Conservation (phyloP, 2,888 invertebrate species). For the Netelia melanura region DNA sequence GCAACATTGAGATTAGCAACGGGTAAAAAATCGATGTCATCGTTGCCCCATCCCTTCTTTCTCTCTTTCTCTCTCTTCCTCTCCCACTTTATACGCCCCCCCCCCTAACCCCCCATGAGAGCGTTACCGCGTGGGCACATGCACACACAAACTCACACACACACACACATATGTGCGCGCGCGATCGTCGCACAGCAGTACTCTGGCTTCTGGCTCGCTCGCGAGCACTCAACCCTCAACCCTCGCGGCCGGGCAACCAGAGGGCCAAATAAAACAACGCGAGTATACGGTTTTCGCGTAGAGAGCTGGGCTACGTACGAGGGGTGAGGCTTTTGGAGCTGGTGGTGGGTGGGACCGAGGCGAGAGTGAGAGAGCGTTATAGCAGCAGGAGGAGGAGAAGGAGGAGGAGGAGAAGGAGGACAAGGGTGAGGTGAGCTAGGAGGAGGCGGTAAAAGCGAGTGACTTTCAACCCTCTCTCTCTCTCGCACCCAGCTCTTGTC, state of each 20-base stretch:
- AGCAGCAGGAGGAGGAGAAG: conserved; percentile 1
- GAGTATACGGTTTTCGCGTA: conserved; percentile 77
- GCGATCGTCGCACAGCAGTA: conserved; percentile 34
- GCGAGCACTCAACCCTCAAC: conserved; percentile 74
- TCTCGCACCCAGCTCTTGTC: conserved; percentile 33
- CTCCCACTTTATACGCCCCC: conserved; percentile 38
- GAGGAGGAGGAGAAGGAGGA: conserved; percentile 66
- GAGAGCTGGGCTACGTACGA: conserved; percentile 21
- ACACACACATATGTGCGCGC: background rate
- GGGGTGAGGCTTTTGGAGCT: conserved; percentile 34
- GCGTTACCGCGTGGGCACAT: conserved; percentile 72
- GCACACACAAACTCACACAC: conserved; percentile 55
- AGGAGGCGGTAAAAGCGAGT: conserved; percentile 70
- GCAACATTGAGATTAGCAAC: conserved; percentile 83
- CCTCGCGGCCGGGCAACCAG: conserved; percentile 76
- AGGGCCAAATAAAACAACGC: conserved; percentile 83
- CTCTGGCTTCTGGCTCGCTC: conserved; percentile 63
- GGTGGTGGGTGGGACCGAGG: conserved; percentile 32
- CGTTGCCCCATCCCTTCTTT: conserved; percentile 75
- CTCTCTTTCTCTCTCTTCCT: conserved; percentile 22
- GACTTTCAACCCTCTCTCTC: conserved; percentile 65
- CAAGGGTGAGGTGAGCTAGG: conserved; percentile 64
- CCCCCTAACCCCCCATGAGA: conserved; percentile 22
- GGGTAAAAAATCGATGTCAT: conserved; percentile 85
- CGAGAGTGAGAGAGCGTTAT: background rate